Conservation (phyloP, 2,888 invertebrate genomes). For the Stegophylla sp. region DNA sequence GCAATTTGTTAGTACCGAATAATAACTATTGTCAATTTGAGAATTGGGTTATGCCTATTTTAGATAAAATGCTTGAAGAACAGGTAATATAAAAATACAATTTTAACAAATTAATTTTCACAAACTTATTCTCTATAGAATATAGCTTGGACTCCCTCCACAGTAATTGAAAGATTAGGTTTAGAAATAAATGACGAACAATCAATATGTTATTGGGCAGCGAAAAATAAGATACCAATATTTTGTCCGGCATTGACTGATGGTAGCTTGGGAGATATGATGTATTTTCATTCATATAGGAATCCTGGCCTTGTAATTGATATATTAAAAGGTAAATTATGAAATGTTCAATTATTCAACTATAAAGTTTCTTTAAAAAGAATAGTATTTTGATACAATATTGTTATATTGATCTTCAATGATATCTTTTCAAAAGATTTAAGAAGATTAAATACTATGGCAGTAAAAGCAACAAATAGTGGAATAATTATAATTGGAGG, state of each 20-base stretch:
- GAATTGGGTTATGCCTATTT: conserved; percentile 93
- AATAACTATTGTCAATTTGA: conserved; percentile 98
- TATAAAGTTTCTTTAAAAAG: no score
- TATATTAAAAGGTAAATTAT: conserved; percentile 77
- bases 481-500: conserved; percentile 97
- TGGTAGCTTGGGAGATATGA: conserved; percentile 97
- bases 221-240: conserved; percentile 94
- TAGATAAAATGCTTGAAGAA: conserved; percentile 88
- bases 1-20: conserved; percentile 96
- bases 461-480: conserved; percentile 89
- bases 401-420: background rate
- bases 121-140: conserved; percentile 64
- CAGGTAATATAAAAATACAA: conserved; percentile 72
- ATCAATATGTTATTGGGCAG: conserved; percentile 97
- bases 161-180: conserved; percentile 82
- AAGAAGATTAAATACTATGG: conserved; percentile 87
- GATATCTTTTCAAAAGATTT: conserved; percentile 71
- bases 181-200: conserved; percentile 87
- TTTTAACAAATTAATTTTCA: background rate
- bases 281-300: conserved; percentile 95
- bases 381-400: no score
- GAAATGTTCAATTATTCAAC: conserved; percentile 17
- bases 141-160: conserved; percentile 89
- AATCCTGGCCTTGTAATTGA: conserved; percentile 92
- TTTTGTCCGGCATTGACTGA: conserved; percentile 98